These are phyloP conservation scores for Acanthurus tractus DNA, from an alignment of 2,797 vertebrate genomes.

Conservation along the genomic window DNA sequence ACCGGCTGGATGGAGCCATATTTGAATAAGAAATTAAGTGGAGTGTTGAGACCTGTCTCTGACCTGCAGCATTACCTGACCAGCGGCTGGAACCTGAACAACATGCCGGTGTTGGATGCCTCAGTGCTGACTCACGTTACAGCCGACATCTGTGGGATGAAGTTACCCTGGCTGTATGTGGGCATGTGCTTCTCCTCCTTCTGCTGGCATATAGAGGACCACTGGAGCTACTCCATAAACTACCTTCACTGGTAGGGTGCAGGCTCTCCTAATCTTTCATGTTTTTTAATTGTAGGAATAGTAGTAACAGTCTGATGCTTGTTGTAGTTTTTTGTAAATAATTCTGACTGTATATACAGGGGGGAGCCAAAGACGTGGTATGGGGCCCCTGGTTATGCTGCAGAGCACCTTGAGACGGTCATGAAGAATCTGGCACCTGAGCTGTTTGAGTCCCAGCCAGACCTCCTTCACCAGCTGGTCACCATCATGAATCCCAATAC, in stretches of 20 bases:
- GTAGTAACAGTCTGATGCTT: background rate
- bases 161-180: constrained; percentile 98
- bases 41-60: constrained; percentile 54
- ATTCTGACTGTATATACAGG: constrained; percentile 81
- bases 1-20: background rate
- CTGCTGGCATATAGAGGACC: constrained; percentile 99
- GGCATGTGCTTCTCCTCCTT: constrained; percentile 99
- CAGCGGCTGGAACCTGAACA: constrained; percentile 99
- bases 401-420: constrained; percentile 94
- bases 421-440: constrained; percentile 98
- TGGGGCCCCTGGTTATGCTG: constrained; percentile 95
- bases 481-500: constrained; percentile 99
- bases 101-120: constrained; percentile 97
- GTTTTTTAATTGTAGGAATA: background rate
- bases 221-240: constrained; percentile 99
- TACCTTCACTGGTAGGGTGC: constrained; percentile 94
- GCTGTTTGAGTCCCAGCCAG: constrained; percentile 96
- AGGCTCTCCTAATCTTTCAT: background rate
- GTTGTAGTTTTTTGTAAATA: background rate
- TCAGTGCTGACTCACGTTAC: constrained; percentile 97
- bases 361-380: constrained; percentile 99
- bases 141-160: constrained; percentile 99
- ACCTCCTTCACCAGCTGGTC: constrained; percentile 98
- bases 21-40: constrained; percentile 21
- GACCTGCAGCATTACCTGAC: constrained; percentile 92